Evolutionary conservation across 2,797 vertebrate genomes (phyloP).

Genomic region (Antrozous pallidus): DNA sequence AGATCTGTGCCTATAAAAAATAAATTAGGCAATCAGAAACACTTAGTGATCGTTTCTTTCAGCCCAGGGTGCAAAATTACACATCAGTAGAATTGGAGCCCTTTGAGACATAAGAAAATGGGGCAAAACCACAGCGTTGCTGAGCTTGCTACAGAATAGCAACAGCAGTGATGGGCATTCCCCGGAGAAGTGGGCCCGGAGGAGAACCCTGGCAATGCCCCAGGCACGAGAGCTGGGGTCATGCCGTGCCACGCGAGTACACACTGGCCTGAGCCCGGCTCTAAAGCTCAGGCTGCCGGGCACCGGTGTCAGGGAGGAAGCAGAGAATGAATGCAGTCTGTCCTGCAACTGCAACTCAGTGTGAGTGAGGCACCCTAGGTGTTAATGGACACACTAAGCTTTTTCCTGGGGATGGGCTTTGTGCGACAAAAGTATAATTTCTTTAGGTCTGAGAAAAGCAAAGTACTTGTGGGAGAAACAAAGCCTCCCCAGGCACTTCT

Average conservation of each 20-base stretch:
- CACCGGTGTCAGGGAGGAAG: neutral
- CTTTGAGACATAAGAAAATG: neutral
- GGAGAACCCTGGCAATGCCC: neutral
- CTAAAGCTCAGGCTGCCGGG: neutral
- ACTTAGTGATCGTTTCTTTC: slow-evolving; percentile 49
- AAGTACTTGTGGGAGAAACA: neutral
- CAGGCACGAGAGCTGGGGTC: neutral
- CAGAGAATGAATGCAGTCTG: neutral
- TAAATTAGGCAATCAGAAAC: slow-evolving; percentile 61
- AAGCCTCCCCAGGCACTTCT: neutral
- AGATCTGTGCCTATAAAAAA: slow-evolving; percentile 41
- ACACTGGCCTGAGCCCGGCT: rapidly evolving
- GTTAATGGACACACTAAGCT: neutral
- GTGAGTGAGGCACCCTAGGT: neutral
- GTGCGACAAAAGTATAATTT: neutral
- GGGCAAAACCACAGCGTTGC: neutral
- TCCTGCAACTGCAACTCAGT: neutral
- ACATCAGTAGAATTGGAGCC: slow-evolving; percentile 41
- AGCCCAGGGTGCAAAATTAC: slow-evolving; percentile 45
- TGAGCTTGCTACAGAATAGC: neutral
- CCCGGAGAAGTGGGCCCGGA: neutral
- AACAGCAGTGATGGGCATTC: neutral
- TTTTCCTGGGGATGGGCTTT: neutral
- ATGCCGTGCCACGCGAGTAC: rapidly evolving
- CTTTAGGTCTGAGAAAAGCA: neutral